Conservation (phyloP, 2,888 invertebrate genomes). For the Cepaea hortensis region DNA sequence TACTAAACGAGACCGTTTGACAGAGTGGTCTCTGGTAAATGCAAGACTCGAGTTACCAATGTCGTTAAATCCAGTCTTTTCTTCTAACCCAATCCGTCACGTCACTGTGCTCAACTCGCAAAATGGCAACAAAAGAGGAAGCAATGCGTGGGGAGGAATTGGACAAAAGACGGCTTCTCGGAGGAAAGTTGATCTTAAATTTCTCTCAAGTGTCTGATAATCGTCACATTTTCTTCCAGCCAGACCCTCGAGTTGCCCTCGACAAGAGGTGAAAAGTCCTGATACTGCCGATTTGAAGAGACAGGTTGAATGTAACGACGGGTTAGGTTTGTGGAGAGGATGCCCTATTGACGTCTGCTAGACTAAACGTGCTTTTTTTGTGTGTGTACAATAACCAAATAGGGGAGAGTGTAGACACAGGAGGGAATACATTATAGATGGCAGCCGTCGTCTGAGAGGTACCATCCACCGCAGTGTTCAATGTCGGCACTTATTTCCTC, state of each 20-base stretch:
- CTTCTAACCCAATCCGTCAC: no score
- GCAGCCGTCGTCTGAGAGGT: no score
- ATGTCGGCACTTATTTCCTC: no score
- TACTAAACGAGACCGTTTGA: no score
- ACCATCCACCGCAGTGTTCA: no score
- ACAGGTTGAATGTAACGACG: slow-evolving; percentile 2
- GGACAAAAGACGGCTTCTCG: not conserved
- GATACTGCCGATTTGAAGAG: not conserved
- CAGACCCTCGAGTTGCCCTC: not conserved
- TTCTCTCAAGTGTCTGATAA: not conserved
- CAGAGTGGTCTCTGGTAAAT: no score
- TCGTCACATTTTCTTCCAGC: not conserved
- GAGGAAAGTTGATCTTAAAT: slow-evolving; percentile 5
- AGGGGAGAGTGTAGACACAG: not conserved
- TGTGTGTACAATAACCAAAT: not conserved
- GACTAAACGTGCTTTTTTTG: not conserved
- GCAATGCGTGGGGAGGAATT: no score
- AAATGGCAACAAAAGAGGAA: no score
- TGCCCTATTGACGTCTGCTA: not conserved
- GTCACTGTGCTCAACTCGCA: no score
- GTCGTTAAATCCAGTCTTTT: no score
- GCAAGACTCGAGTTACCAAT: no score
- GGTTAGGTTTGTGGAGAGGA: not conserved
- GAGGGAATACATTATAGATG: not conserved
- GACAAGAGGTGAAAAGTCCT: not conserved